Percentiles rank a stretch among this genome's conserved stretches.
phyloP scores from a whole-genome alignment of 2,113 vertebrate genomes.

The Megaceryle torquata region DNA sequence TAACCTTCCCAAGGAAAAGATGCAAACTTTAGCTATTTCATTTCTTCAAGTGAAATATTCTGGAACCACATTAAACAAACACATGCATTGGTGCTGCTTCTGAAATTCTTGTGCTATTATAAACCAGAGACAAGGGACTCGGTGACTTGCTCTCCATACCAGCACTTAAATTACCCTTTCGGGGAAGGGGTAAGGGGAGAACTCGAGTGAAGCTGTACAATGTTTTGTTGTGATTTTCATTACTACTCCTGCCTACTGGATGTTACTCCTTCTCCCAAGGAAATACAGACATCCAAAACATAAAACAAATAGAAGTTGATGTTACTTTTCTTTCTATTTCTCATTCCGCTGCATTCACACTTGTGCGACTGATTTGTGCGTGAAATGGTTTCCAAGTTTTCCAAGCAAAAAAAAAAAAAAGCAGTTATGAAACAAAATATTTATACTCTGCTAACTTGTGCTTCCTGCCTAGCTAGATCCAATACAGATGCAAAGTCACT shows the following conservation, averaged over 20 bases:
- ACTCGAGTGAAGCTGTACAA: background rate
- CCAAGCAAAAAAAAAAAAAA: conserved; percentile 49
- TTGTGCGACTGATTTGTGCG: conserved; percentile 53
- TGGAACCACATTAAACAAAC: background rate
- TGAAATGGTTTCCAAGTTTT: conserved; percentile 72
- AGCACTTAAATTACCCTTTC: background rate
- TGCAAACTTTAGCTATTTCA: conserved; percentile 7
- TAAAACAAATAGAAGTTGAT: background rate
- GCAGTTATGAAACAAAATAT: conserved; percentile 79
- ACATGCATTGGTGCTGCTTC: background rate
- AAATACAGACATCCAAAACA: background rate
- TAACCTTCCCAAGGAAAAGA: conserved; percentile 28
- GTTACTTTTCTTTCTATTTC: conserved; percentile 38
- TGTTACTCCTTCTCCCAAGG: background rate
- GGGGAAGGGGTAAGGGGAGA: background rate
- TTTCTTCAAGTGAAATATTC: conserved; percentile 53
- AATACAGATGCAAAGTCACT: conserved; percentile 79
- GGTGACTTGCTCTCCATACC: background rate
- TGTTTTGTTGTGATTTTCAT: background rate
- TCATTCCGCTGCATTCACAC: conserved; percentile 26
- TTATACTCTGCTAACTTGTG: conserved; percentile 69
- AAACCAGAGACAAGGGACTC: background rate
- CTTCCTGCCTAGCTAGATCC: conserved; percentile 75
- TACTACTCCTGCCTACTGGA: background rate
- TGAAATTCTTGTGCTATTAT: background rate